Evolutionary conservation across 1,140 invertebrate genomes (phyloP).

Genomic region (Sogatella furcifera): DNA sequence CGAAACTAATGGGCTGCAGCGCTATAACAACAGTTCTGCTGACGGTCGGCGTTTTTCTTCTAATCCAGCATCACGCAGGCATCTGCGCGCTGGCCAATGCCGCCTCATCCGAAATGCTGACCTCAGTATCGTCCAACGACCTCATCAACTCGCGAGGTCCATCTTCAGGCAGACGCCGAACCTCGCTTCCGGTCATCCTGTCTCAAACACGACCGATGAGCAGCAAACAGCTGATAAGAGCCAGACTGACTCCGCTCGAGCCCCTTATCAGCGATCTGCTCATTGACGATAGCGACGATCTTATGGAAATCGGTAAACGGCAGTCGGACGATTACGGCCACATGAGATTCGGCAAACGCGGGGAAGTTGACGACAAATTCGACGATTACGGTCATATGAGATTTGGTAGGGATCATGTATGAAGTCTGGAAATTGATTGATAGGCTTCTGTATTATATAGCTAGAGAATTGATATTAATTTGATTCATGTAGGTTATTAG

Average conservation of each 20-base stretch:
- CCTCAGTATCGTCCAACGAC: background rate
- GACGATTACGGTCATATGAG: slow-evolving; percentile 59
- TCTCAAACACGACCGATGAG: background rate
- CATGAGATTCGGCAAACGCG: slow-evolving; percentile 44
- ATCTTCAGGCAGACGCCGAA: background rate
- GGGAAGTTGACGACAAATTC: slow-evolving; percentile 36
- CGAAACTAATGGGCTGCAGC: background rate
- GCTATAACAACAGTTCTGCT: background rate
- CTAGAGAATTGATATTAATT: too few relatives aligned
- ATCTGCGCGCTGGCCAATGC: background rate
- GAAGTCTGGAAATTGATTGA: background rate
- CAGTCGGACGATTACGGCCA: slow-evolving; percentile 52
- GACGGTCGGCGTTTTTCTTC: slow-evolving; percentile 1
- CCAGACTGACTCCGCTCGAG: background rate
- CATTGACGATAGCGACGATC: slow-evolving; percentile 4
- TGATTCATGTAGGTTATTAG: too few relatives aligned
- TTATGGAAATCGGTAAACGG: slow-evolving; percentile 7
- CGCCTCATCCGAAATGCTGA: background rate
- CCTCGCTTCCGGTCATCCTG: background rate
- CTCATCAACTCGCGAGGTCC: background rate
- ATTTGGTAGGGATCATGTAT: slow-evolving; percentile 39
- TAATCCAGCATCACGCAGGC: background rate
- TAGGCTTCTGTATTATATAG: too few relatives aligned
- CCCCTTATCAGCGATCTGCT: slow-evolving; percentile 3
- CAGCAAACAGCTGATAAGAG: background rate